A percentile compares a stretch with the other conserved stretches of the same genome.
phyloP scores from a whole-genome alignment of 2,113 vertebrate species.

The Climacteris rufus region DNA sequence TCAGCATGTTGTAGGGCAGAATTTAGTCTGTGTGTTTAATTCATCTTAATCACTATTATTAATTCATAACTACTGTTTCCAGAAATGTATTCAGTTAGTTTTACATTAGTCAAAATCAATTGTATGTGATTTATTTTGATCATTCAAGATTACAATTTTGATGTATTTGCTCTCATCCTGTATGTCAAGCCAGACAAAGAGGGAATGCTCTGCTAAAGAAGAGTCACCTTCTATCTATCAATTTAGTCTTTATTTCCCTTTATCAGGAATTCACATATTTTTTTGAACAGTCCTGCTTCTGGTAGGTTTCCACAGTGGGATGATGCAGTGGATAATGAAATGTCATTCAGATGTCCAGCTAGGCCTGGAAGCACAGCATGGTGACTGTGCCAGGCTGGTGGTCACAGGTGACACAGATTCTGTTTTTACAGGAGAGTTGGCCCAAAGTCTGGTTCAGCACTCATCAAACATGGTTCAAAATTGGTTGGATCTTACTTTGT shows the following conservation, averaged over 20 bases:
- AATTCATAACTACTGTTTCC: slow-evolving; percentile 82
- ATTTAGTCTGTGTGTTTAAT: slow-evolving; percentile 75
- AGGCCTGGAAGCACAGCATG: accelerated
- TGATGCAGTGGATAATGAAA: background rate
- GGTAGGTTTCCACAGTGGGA: background rate
- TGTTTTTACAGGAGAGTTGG: accelerated
- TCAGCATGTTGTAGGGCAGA: slow-evolving; percentile 73
- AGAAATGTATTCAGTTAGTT: slow-evolving; percentile 80
- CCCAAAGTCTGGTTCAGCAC: background rate
- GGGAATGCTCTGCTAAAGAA: slow-evolving; percentile 28
- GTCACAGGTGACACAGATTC: background rate
- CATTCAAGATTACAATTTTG: slow-evolving; percentile 71
- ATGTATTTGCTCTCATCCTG: slow-evolving; percentile 71
- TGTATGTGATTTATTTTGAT: slow-evolving; percentile 78
- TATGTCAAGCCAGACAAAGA: slow-evolving; percentile 56
- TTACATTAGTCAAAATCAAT: slow-evolving; percentile 78
- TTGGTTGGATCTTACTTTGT: background rate
- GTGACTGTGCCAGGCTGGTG: background rate
- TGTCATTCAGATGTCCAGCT: background rate
- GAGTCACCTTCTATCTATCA: background rate
- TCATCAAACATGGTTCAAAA: background rate
- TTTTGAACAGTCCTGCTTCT: background rate
- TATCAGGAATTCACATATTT: background rate
- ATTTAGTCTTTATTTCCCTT: background rate
- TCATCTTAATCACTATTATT: slow-evolving; percentile 79